Evolutionary conservation across 2,797 vertebrate species (phyloP).

Genomic region (Oceanodroma leucorhoa): DNA sequence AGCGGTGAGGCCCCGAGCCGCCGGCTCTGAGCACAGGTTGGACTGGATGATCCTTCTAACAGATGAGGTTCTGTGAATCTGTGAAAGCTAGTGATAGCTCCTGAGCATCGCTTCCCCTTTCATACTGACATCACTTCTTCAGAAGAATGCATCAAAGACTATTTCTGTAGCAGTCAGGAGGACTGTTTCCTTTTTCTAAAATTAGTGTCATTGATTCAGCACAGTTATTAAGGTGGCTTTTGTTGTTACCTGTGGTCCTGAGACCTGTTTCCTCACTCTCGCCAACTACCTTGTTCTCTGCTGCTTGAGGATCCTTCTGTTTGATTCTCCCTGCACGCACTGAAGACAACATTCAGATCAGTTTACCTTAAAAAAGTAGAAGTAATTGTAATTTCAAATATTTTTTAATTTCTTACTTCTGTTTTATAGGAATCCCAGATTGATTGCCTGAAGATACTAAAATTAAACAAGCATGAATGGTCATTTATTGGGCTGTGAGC

Average conservation of each 20-base stretch:
- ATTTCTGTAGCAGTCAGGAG: background rate
- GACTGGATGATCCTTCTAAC: background rate
- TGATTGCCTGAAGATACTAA: slow-evolving; percentile 47
- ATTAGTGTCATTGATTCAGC: background rate
- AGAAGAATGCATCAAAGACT: background rate
- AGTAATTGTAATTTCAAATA: background rate
- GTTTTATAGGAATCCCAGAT: slow-evolving; percentile 41
- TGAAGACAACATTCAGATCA: background rate
- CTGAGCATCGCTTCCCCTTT: background rate
- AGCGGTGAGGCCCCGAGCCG: background rate
- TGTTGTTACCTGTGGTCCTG: background rate
- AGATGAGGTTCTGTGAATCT: background rate
- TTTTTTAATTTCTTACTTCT: background rate
- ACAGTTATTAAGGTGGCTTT: background rate
- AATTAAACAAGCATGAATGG: slow-evolving; percentile 51
- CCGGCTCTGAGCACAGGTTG: background rate
- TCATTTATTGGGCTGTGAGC: slow-evolving; percentile 16
- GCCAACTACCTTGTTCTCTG: background rate
- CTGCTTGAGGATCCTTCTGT: background rate
- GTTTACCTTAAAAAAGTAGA: background rate
- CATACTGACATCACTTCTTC: background rate
- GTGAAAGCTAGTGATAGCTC: background rate
- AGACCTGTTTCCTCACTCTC: background rate
- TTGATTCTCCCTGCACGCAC: background rate
- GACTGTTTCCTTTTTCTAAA: background rate